phyloP scores from a whole-genome alignment of 2,113 vertebrate genomes.

The Herpailurus yagouaroundi region DNA sequence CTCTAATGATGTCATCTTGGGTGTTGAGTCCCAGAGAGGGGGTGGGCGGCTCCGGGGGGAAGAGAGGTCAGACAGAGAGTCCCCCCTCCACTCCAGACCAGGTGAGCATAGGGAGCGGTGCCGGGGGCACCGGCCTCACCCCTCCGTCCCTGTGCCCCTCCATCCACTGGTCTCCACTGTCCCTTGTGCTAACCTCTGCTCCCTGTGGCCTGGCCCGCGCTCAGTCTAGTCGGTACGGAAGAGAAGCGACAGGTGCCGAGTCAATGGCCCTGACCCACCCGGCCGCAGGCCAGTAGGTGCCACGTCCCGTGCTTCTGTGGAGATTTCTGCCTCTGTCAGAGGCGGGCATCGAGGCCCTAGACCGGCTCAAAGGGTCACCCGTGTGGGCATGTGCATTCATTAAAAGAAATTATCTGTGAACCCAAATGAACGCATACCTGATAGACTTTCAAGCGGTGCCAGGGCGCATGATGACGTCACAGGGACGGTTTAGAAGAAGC shows the following conservation, averaged over 20 bases:
- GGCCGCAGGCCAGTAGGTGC: accelerated
- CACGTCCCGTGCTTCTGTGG: accelerated
- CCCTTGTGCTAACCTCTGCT: background rate
- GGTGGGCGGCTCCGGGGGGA: too few relatives aligned
- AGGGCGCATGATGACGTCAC: accelerated
- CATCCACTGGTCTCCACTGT: too few relatives aligned
- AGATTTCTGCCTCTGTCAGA: too few relatives aligned
- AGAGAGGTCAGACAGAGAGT: background rate
- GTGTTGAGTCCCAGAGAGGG: background rate
- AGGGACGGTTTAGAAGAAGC: background rate
- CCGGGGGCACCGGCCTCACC: background rate
- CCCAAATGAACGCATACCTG: background rate
- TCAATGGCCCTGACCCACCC: accelerated
- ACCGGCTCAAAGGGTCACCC: background rate
- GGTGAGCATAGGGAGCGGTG: accelerated
- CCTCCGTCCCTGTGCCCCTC: background rate
- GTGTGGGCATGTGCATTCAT: background rate
- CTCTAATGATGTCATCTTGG: background rate
- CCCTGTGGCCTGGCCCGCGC: background rate
- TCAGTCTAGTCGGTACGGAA: background rate
- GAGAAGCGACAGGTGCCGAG: background rate
- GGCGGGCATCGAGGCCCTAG: background rate
- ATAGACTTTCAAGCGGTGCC: accelerated
- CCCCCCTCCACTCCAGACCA: background rate
- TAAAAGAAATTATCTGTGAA: background rate